Percentiles rank a stretch among this genome's conserved stretches.
phyloP scores from a whole-genome alignment of 1,140 invertebrate genomes.

The Anadara kagoshimensis region DNA sequence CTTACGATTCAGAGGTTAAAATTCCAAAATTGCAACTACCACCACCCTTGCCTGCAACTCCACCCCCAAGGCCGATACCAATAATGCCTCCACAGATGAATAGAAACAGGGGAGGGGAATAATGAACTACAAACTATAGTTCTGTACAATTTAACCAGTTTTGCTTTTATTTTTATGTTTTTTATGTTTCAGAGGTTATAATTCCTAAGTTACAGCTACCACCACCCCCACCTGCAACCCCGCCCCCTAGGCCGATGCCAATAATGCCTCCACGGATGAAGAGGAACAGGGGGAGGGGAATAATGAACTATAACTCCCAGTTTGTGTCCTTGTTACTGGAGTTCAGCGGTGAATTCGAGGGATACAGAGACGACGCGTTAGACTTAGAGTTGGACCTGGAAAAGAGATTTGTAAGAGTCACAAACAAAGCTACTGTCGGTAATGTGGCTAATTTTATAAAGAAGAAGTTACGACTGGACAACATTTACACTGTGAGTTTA shows the following conservation, averaged over 20 bases:
- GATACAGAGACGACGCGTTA: not conserved
- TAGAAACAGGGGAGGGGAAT: not conserved
- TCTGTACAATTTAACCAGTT: too few species aligned
- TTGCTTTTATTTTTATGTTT: not conserved
- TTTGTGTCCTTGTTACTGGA: conserved; percentile 36
- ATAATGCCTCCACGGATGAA: conserved; percentile 11
- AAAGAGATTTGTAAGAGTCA: conserved; percentile 53
- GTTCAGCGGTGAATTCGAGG: not conserved
- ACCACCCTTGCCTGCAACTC: too few species aligned
- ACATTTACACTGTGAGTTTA: conserved; percentile 44
- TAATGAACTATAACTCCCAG: conserved; percentile 23
- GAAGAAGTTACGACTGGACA: conserved; percentile 48
- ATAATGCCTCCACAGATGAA: too few species aligned
- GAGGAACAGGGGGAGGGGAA: not conserved
- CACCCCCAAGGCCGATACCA: too few species aligned
- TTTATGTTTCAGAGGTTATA: conserved; percentile 28
- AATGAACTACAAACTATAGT: not conserved
- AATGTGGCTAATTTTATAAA: conserved; percentile 47
- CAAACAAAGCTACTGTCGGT: conserved; percentile 49
- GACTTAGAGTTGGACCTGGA: conserved; percentile 27
- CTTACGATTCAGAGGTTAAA: conserved; percentile 33
- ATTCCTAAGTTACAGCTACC: conserved; percentile 33
- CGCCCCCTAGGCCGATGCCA: conserved; percentile 19
- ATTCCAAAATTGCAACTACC: not conserved
- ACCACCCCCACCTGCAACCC: conserved; percentile 33